Conservation (phyloP, 2,113 vertebrate species). For the Euleptes europaea region DNA sequence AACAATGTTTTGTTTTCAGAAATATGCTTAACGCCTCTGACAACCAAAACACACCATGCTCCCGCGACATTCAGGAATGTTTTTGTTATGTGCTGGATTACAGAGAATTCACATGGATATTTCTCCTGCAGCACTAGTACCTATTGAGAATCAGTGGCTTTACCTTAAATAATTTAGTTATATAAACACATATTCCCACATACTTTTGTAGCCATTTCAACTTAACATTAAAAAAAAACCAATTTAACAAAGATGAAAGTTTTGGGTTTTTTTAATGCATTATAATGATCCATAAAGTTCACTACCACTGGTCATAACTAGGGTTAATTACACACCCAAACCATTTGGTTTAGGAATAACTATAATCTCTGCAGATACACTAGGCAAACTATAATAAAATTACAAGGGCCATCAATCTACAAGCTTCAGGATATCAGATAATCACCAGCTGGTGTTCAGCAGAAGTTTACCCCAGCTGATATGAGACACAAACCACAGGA, state of each 20-base stretch:
- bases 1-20: no score
- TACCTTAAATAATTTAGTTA: background rate
- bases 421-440: conserved; percentile 9
- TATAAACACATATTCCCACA: background rate
- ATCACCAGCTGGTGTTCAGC: conserved; percentile 4
- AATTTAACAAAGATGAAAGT: background rate
- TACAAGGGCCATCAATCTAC: conserved; percentile 1
- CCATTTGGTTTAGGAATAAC: background rate
- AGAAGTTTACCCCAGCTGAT: background rate
- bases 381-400: conserved; percentile 30
- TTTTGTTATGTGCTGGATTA: background rate
- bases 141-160: background rate
- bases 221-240: background rate
- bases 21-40: no score
- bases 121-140: background rate
- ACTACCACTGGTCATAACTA: background rate
- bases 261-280: background rate
- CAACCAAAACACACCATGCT: no score
- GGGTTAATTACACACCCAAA: conserved; percentile 1
- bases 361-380: conserved; percentile 3
- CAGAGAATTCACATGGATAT: background rate
- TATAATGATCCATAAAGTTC: background rate
- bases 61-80: no score
- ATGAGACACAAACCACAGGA: background rate
- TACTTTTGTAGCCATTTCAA: background rate